Conservation (phyloP, 2,113 vertebrate species). For the Cynocephalus volans region DNA sequence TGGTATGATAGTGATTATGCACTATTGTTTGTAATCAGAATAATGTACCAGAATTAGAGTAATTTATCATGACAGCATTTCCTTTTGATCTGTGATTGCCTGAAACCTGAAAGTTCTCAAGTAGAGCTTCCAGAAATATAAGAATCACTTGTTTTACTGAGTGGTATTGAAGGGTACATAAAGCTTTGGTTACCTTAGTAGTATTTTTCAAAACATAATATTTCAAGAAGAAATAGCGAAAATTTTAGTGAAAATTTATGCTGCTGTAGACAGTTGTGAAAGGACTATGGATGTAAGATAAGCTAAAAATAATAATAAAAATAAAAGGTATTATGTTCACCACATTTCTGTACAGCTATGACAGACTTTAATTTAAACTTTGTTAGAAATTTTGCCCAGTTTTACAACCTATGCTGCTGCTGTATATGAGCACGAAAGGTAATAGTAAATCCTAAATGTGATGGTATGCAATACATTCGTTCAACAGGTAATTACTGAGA, state of each 20-base stretch:
- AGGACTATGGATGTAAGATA: slow-evolving; percentile 35
- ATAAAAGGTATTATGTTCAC: slow-evolving; percentile 37
- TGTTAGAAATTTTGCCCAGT: slow-evolving; percentile 54
- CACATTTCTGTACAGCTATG: not conserved
- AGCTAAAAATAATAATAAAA: slow-evolving; percentile 59
- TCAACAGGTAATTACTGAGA: slow-evolving; percentile 35
- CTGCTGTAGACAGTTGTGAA: slow-evolving; percentile 4
- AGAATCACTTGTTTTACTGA: slow-evolving; percentile 55
- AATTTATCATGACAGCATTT: slow-evolving; percentile 57
- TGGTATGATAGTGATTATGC: not conserved
- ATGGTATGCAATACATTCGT: not conserved
- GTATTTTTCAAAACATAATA: slow-evolving; percentile 64
- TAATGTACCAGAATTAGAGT: slow-evolving; percentile 28
- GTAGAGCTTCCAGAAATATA: not conserved
- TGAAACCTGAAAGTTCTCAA: slow-evolving; percentile 46
- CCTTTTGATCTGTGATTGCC: slow-evolving; percentile 55
- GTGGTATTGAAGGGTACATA: not conserved
- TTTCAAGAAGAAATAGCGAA: slow-evolving; percentile 67
- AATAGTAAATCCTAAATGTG: slow-evolving; percentile 47
- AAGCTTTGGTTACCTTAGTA: slow-evolving; percentile 29
- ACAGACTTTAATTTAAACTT: not conserved
- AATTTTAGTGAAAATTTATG: slow-evolving; percentile 42
- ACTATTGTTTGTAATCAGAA: slow-evolving; percentile 52
- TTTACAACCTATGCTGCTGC: slow-evolving; percentile 50
- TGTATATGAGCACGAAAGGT: slow-evolving; percentile 15